Percentiles rank a stretch among this genome's conserved stretches.
phyloP scores from a whole-genome alignment of 2,888 invertebrate species.

The Malthinus flaveolus region DNA sequence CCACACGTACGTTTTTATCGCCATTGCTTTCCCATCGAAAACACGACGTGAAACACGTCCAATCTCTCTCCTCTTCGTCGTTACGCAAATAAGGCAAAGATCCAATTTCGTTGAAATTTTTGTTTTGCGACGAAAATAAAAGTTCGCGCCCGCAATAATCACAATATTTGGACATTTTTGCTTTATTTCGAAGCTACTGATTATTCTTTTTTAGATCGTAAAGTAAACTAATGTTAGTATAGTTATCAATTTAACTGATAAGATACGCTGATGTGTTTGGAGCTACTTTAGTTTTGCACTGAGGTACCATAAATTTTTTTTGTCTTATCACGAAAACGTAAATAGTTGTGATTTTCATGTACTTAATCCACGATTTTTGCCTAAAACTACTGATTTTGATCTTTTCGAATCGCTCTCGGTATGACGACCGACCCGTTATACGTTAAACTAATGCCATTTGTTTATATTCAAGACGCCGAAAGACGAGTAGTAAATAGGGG shows the following conservation, averaged over 20 bases:
- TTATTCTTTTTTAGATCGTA: not conserved
- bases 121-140: not conserved
- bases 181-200: conserved; percentile 1
- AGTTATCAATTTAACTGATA: conserved; percentile 17
- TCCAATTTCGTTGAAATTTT: not conserved
- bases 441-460: too few relatives aligned
- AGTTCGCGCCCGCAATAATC: conserved; percentile 21
- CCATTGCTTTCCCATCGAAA: not conserved
- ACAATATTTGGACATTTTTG: conserved; percentile 27
- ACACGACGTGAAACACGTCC: conserved; percentile 11
- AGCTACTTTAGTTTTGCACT: not conserved
- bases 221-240: conserved; percentile 15
- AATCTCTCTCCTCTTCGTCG: not conserved
- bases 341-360: too few relatives aligned
- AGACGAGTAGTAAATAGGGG: too few relatives aligned
- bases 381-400: too few relatives aligned
- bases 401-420: too few relatives aligned
- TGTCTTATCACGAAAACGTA: too few relatives aligned
- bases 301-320: too few relatives aligned
- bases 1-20: not conserved
- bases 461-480: too few relatives aligned
- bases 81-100: not conserved
- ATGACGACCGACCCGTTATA: too few relatives aligned
- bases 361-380: too few relatives aligned
- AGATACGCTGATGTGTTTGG: conserved; percentile 6